phyloP scores from a whole-genome alignment of 2,888 invertebrate species.

The Phlogophora meticulosa region DNA sequence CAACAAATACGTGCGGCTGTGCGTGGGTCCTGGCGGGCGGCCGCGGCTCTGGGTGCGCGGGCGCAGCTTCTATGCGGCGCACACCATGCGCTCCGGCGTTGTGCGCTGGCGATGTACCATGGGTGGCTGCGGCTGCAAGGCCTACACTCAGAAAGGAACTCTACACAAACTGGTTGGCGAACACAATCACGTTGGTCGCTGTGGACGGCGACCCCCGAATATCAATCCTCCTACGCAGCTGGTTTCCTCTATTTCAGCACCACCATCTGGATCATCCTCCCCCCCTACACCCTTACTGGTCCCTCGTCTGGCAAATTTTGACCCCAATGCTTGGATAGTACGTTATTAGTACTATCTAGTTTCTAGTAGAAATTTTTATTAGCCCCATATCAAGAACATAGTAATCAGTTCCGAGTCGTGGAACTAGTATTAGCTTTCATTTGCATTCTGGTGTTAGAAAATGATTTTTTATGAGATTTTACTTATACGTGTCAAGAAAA shows the following conservation, averaged over 20 bases:
- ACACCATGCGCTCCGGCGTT: slow-evolving; percentile 88
- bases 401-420: slow-evolving; percentile 30
- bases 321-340: slow-evolving; percentile 87
- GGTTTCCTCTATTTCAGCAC: slow-evolving; percentile 47
- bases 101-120: slow-evolving; percentile 89
- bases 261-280: slow-evolving; percentile 59
- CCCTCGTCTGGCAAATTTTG: slow-evolving; percentile 82
- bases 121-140: slow-evolving; percentile 89
- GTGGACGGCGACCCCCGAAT: slow-evolving; percentile 76
- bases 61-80: slow-evolving; percentile 89
- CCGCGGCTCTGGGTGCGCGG: slow-evolving; percentile 88
- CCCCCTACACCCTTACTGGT: slow-evolving; percentile 80
- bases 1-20: slow-evolving; percentile 81
- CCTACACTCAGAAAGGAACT: slow-evolving; percentile 87
- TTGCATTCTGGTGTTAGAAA: slow-evolving; percentile 39
- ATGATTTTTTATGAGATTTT: slow-evolving; percentile 30
- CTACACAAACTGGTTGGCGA: slow-evolving; percentile 87
- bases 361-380: slow-evolving; percentile 17
- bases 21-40: slow-evolving; percentile 87
- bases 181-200: slow-evolving; percentile 86
- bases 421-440: slow-evolving; percentile 32
- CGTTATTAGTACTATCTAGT: slow-evolving; percentile 71
- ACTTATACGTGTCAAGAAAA: slow-evolving; percentile 26
- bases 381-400: slow-evolving; percentile 45
- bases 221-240: slow-evolving; percentile 57